phyloP scores from a whole-genome alignment of 2,113 vertebrate species.

The Dasyprocta punctata region DNA sequence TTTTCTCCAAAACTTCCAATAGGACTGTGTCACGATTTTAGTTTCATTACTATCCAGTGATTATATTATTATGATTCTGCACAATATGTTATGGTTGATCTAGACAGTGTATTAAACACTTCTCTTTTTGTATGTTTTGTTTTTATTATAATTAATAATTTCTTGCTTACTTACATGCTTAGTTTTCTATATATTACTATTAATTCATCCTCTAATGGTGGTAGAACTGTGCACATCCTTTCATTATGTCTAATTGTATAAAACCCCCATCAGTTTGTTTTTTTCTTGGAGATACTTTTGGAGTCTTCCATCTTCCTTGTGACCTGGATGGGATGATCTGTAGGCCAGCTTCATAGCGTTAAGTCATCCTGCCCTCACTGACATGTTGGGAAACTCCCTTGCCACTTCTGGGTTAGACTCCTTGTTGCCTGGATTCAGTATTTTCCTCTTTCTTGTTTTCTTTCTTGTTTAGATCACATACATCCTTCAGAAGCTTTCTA shows the following conservation, averaged over 20 bases:
- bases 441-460: not conserved
- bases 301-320: not conserved
- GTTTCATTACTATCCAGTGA: not conserved
- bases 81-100: not conserved
- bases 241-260: not conserved
- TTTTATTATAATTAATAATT: constrained; percentile 21
- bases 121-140: not conserved
- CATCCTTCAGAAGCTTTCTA: not conserved
- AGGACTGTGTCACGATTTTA: not conserved
- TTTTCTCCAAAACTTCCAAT: not conserved
- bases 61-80: not conserved
- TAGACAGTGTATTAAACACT: not conserved
- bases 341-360: not conserved
- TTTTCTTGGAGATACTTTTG: not conserved
- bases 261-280: not conserved
- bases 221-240: not conserved
- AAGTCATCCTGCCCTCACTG: not conserved
- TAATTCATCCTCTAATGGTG: not conserved
- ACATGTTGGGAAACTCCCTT: not conserved
- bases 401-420: not conserved
- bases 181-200: not conserved
- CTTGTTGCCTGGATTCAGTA: not conserved
- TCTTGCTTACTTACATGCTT: not conserved
- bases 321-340: not conserved
- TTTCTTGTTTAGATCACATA: not conserved